Conservation (phyloP, 2,888 invertebrate species). For the Tortricodes alternella region DNA sequence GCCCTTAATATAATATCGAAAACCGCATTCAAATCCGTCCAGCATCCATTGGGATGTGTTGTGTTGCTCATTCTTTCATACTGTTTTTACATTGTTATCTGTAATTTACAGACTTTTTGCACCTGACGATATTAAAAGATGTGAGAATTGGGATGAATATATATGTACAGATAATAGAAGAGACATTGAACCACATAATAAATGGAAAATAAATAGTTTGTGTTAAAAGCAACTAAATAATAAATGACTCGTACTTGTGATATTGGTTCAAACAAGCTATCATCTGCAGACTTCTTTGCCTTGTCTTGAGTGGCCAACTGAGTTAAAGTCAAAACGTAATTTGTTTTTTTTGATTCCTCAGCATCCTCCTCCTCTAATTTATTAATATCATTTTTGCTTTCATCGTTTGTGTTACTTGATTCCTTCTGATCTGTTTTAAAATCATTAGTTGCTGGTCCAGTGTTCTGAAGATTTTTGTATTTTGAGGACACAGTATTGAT, state of each 20-base stretch:
- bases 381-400: conserved; percentile 38
- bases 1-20: too few species aligned
- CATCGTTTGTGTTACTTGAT: conserved; percentile 41
- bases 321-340: conserved; percentile 87
- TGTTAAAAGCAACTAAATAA: not conserved
- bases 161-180: too few species aligned
- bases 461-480: conserved; percentile 61
- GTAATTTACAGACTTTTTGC: too few species aligned
- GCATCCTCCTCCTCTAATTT: conserved; percentile 47
- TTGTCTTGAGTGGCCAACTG: conserved; percentile 65
- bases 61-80: too few species aligned
- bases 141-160: too few species aligned
- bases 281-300: conserved; percentile 42
- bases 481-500: conserved; percentile 82
- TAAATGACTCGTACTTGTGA: conserved; percentile 75
- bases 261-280: conserved; percentile 83
- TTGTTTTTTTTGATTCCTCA: conserved; percentile 81
- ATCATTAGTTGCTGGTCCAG: conserved; percentile 40
- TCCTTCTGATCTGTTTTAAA: conserved; percentile 40
- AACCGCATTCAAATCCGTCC: too few species aligned
- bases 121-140: too few species aligned
- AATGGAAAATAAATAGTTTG: too few species aligned
- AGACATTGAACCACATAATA: too few species aligned
- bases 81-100: too few species aligned
- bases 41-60: too few species aligned